A percentile compares a stretch with the other conserved stretches of the same genome.
phyloP scores from a whole-genome alignment of 1,140 invertebrate species.

The Apocrypta bakeri region DNA sequence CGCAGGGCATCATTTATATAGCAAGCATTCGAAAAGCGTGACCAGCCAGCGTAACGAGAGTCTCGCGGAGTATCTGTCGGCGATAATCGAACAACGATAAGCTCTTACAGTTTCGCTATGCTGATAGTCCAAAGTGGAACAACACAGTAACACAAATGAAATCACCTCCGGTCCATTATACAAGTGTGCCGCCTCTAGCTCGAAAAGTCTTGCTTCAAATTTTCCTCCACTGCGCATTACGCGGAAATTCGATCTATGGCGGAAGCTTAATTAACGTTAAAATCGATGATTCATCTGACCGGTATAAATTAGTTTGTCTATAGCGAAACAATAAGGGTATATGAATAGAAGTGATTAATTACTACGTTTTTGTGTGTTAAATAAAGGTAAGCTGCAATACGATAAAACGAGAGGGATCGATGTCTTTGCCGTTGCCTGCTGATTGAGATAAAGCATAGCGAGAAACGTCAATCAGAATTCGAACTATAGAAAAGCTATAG shows the following conservation, averaged over 20 bases:
- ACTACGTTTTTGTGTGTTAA: not conserved
- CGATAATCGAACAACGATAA: slow-evolving; percentile 16
- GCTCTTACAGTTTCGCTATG: not conserved
- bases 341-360: not conserved
- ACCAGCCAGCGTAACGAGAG: not conserved
- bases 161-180: not conserved
- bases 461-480: not conserved
- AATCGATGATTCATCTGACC: not conserved
- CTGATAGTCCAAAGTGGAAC: not conserved
- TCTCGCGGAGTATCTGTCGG: not conserved
- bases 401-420: slow-evolving; percentile 13
- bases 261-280: slow-evolving; percentile 3
- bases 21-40: not conserved
- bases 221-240: not conserved
- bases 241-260: not conserved
- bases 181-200: not conserved
- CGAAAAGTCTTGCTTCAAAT: not conserved
- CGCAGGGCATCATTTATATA: not conserved
- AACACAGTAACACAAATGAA: not conserved
- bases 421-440: not conserved
- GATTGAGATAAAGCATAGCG: not conserved
- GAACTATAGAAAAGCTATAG: no score
- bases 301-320: not conserved
- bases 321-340: not conserved
- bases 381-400: not conserved